These are phyloP conservation scores for Dinoponera quadriceps DNA, from an alignment of 1,140 invertebrate species.

Conservation along the genomic window DNA sequence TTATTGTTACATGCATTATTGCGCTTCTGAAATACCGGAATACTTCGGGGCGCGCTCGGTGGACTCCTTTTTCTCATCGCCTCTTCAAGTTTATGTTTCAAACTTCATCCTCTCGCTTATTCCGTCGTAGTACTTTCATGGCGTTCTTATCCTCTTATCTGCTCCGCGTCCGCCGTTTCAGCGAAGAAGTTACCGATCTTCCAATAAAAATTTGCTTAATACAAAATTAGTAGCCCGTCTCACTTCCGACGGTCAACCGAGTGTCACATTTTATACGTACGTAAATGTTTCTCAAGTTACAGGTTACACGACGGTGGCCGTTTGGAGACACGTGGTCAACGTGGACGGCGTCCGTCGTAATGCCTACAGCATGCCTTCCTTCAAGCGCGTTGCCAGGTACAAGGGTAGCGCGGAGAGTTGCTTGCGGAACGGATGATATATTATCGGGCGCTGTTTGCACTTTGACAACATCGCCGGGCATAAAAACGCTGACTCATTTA, in stretches of 20 bases:
- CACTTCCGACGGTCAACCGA: conserved; percentile 72
- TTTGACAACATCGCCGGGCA: conserved; percentile 86
- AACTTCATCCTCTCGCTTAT: conserved; percentile 35
- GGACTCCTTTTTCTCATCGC: neutral
- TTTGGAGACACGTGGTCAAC: conserved; percentile 39
- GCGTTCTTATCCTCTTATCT: conserved; percentile 60
- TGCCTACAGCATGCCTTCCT: conserved; percentile 50
- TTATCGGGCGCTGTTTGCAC: conserved; percentile 86
- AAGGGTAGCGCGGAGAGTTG: conserved; percentile 67
- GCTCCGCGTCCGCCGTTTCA: conserved; percentile 57
- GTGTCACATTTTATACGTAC: conserved; percentile 71
- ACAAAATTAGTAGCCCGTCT: conserved; percentile 79
- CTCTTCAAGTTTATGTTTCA: neutral
- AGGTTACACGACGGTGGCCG: conserved; percentile 41
- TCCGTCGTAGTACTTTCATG: conserved; percentile 55
- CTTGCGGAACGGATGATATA: conserved; percentile 84
- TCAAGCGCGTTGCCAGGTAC: conserved; percentile 52
- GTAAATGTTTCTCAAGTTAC: neutral
- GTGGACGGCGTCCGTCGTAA: conserved; percentile 21
- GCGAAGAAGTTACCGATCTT: conserved; percentile 80
- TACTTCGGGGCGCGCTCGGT: neutral
- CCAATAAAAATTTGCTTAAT: conserved; percentile 81
- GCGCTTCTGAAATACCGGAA: too few relatives aligned
- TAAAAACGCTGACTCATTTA: conserved; percentile 87
- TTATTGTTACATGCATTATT: too few relatives aligned